A percentile compares a stretch with the other conserved stretches of the same genome.
Conservation (phyloP, 1,140 invertebrate species). For the Homarus americanus region DNA sequence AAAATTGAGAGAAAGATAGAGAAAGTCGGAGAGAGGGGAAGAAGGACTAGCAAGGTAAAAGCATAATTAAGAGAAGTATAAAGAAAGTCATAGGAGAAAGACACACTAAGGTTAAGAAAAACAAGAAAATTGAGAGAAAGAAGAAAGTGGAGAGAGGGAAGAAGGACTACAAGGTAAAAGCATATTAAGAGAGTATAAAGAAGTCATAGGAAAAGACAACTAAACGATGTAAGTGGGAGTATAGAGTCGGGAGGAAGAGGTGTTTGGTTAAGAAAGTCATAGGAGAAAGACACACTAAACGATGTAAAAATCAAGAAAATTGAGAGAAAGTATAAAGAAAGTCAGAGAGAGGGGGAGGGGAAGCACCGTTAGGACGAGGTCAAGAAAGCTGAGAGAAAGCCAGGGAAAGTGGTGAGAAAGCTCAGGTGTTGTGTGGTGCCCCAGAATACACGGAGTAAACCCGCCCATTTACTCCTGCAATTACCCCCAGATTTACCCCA, state of each 20-base stretch:
- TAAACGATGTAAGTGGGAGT: too few relatives aligned
- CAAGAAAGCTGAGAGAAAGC: not conserved
- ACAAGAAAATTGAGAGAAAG: not conserved
- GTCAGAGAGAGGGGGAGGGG: not conserved
- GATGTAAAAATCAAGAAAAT: too few relatives aligned
- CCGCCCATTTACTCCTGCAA: not conserved
- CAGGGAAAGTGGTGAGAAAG: not conserved
- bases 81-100: not conserved
- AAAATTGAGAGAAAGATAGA: not conserved
- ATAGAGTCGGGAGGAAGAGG: too few relatives aligned
- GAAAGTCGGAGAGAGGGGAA: not conserved
- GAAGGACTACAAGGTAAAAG: too few relatives aligned
- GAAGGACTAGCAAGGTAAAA: too few relatives aligned
- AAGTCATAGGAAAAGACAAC: too few relatives aligned
- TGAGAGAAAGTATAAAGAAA: not conserved
- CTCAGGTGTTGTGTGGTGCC: not conserved
- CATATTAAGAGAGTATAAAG: too few relatives aligned
- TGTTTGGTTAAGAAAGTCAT: too few relatives aligned
- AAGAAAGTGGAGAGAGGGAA: not conserved
- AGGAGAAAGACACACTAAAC: too few relatives aligned
- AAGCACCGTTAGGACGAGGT: too few relatives aligned
- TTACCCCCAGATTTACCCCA: not conserved
- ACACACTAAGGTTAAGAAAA: too few relatives aligned
- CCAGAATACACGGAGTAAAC: not conserved
- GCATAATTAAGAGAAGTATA: not conserved